Evolutionary conservation across 2,113 vertebrate species (phyloP).

Genomic region (Cervus canadensis): DNA sequence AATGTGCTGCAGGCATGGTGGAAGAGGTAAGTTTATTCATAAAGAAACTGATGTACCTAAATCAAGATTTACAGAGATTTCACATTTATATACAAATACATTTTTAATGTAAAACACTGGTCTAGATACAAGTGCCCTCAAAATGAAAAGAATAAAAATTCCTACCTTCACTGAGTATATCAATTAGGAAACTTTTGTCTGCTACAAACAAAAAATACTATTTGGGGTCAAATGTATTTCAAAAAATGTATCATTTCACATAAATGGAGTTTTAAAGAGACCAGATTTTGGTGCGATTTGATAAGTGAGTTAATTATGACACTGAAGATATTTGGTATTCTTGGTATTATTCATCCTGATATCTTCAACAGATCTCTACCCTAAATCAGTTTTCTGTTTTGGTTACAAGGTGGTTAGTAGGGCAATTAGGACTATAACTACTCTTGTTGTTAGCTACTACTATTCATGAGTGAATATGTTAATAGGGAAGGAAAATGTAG

Average conservation of each 20-base stretch:
- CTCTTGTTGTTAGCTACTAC: no score
- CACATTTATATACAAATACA: background rate
- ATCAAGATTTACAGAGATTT: background rate
- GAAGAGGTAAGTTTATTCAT: background rate
- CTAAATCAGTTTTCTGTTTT: background rate
- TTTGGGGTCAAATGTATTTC: background rate
- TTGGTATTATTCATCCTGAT: background rate
- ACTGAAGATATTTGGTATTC: background rate
- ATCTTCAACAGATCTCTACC: background rate
- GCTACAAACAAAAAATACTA: background rate
- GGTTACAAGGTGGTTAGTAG: background rate
- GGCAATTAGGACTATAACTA: background rate
- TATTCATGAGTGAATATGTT: background rate
- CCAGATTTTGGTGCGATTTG: background rate
- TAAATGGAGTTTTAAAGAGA: background rate
- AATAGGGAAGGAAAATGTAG: background rate
- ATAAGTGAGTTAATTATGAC: background rate
- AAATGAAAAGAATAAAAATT: background rate
- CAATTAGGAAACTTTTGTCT: background rate
- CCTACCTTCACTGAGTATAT: background rate
- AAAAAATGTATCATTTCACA: background rate
- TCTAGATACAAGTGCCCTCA: background rate
- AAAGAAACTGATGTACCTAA: background rate
- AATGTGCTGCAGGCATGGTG: background rate
- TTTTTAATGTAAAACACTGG: background rate